A percentile compares a stretch with the other conserved stretches of the same genome.
phyloP scores from a whole-genome alignment of 2,797 vertebrate genomes.

The Apodemus agrarius region DNA sequence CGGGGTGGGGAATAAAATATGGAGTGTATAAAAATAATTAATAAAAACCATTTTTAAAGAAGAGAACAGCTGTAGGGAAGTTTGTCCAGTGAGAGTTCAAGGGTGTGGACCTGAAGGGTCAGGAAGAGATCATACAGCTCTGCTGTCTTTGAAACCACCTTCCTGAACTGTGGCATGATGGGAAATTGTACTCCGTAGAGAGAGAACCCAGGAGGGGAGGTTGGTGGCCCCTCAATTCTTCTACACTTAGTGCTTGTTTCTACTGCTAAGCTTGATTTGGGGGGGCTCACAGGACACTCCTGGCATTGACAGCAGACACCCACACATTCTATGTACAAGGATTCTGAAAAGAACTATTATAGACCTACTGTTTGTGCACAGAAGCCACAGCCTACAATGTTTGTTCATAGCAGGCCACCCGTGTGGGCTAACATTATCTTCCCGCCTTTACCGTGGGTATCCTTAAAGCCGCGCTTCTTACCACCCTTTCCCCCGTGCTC shows the following conservation, averaged over 20 bases:
- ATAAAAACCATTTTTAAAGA: too few relatives aligned
- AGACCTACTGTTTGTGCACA: background rate
- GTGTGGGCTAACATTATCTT: background rate
- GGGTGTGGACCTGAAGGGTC: background rate
- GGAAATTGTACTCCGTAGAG: background rate
- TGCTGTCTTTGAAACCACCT: background rate
- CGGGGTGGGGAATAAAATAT: too few relatives aligned
- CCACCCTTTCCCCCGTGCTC: too few relatives aligned
- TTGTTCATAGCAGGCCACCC: background rate
- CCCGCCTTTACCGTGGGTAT: background rate
- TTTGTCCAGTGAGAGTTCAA: background rate
- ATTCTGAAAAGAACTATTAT: background rate
- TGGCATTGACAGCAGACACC: background rate
- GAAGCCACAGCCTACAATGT: background rate
- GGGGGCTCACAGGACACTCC: background rate
- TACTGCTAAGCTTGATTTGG: background rate
- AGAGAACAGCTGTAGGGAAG: background rate
- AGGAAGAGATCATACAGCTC: background rate
- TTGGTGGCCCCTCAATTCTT: too few relatives aligned
- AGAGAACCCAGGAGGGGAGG: background rate
- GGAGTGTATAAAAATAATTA: too few relatives aligned
- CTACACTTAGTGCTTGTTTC: background rate
- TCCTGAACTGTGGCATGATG: background rate
- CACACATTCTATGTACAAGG: background rate
- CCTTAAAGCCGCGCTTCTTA: background rate